Conservation (phyloP, 2,888 invertebrate genomes). For the Listrodromus nycthemerus region DNA sequence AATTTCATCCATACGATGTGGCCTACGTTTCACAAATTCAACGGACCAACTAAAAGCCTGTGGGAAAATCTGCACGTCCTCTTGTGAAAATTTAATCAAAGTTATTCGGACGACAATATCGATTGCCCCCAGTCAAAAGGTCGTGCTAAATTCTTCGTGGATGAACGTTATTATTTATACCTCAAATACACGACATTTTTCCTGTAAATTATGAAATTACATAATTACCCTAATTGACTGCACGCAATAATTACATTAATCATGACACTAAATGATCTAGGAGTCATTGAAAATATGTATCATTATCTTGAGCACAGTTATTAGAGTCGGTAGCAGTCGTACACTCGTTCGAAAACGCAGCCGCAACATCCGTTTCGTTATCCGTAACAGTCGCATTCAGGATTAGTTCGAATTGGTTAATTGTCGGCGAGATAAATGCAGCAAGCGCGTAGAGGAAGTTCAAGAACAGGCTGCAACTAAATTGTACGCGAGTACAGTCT, state of each 20-base stretch:
- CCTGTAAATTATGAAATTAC: too few species aligned
- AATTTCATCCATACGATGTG: constrained; percentile 47
- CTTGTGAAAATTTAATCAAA: not conserved
- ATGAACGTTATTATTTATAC: not conserved
- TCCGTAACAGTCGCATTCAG: constrained; percentile 13
- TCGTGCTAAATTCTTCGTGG: not conserved
- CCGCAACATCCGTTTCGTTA: constrained; percentile 48
- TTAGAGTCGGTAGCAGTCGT: constrained; percentile 15
- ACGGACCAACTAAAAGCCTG: not conserved
- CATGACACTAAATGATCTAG: not conserved
- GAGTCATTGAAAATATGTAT: not conserved
- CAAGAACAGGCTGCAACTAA: constrained; percentile 41
- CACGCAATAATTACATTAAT: too few species aligned
- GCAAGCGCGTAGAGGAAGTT: constrained; percentile 49
- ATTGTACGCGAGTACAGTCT: constrained; percentile 3
- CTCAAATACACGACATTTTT: not conserved
- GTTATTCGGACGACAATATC: not conserved
- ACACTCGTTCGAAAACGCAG: not conserved
- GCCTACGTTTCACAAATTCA: constrained; percentile 37
- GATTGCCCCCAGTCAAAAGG: not conserved
- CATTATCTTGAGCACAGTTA: not conserved
- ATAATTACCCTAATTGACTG: too few species aligned
- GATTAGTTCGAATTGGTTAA: constrained; percentile 55
- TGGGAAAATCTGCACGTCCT: not conserved
- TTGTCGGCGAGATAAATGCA: constrained; percentile 48